Evolutionary conservation across 2,797 vertebrate genomes (phyloP).

Genomic region (Sparidentex hasta): DNA sequence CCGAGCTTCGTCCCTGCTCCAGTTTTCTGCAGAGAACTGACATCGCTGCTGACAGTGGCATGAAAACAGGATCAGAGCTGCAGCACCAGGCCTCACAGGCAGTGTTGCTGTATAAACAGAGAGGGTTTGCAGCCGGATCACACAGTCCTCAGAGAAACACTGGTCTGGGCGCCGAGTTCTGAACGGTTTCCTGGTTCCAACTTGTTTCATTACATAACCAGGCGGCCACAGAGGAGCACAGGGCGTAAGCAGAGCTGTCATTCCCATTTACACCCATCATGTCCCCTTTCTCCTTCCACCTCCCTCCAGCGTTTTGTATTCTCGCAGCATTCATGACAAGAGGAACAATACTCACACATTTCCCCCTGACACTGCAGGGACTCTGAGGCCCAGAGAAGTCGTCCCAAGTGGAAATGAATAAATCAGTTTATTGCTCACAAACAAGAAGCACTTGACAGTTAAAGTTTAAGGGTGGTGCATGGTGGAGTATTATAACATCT

Average conservation of each 20-base stretch:
- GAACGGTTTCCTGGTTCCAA: constrained; percentile 35
- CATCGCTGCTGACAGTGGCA: constrained; percentile 8
- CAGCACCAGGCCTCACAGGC: background rate
- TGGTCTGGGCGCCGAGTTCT: background rate
- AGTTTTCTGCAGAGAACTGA: background rate
- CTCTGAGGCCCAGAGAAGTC: background rate
- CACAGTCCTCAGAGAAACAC: background rate
- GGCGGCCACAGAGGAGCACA: constrained; percentile 37
- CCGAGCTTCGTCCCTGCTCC: constrained; percentile 15
- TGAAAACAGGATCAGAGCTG: background rate
- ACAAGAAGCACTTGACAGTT: constrained; percentile 28
- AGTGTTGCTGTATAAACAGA: constrained; percentile 43
- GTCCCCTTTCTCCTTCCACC: constrained; percentile 22
- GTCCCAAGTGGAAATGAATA: constrained; percentile 12
- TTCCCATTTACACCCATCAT: constrained; percentile 58
- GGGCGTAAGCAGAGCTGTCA: constrained; percentile 65
- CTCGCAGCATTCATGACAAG: constrained; percentile 32
- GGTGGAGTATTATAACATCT: background rate
- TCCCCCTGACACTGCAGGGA: constrained; percentile 1
- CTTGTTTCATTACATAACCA: constrained; percentile 64
- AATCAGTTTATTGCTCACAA: constrained; percentile 20
- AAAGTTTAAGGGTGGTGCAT: background rate
- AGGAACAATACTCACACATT: constrained; percentile 10
- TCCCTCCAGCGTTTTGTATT: constrained; percentile 44
- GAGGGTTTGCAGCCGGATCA: constrained; percentile 6